Evolutionary conservation across 2,113 vertebrate species (phyloP), one percentile per base, ranked within the genome.

Genomic region (Podiceps cristatus): DNA sequence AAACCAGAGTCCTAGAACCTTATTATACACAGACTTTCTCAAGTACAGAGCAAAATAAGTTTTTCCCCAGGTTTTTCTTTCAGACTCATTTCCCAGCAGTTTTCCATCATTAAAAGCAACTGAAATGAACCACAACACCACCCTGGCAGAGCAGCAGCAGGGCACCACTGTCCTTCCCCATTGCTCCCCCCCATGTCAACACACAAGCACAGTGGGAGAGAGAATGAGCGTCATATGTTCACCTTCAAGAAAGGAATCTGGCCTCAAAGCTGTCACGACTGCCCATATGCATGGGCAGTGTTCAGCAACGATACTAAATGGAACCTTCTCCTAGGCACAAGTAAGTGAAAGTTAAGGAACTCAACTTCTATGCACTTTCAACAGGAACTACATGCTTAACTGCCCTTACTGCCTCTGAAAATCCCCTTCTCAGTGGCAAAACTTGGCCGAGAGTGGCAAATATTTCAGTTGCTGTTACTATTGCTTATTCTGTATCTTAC

Each of bases 231-330:
- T 5, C 23, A 5, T 4, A 8, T 0, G 2, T 16, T 64, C 76
- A n/a, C 13, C 45, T 67, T 18, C 49, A 40, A 28, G n/a, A 19
- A n/a, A 19, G 27, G 18, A 75, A 49, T 23, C 23, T 45, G 56
- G 14, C 16, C 49, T 67, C 19, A 35, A 18, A 79, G 62, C 24
- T 62, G 27, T 29, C 49, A 13, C 1, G 2, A 67, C 49, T 40
- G 24, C 15, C 44, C 58, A 13, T 24, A 9, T 3, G 7, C 37
- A 60, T 0, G 7, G 18, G 6, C 5, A 69, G 3, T 11, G 20
- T 10, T 72, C 62, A 89, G 58, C 33, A 88, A 24, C 4, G 29
- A 40, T 5, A 35, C 28, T 10, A 37, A 75, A 60, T 33, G 13
- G 11, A 68, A 37, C 4, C 16, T 33, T 49, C 29, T 72, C 68